phyloP scores from a whole-genome alignment of 2,113 vertebrate species.

The Triplophysa tibetana region DNA sequence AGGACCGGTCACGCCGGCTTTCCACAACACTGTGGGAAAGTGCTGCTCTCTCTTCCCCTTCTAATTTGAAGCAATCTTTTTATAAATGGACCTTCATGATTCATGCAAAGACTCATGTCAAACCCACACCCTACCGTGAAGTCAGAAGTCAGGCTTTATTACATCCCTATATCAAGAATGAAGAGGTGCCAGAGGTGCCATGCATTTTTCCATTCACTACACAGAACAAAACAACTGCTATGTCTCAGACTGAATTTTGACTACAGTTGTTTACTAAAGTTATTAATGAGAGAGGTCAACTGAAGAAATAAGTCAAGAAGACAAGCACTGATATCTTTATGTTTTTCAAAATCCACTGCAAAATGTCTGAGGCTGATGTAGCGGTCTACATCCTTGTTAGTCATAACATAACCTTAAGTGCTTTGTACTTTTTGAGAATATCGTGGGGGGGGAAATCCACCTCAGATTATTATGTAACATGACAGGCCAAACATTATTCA shows the following conservation, averaged over 20 bases:
- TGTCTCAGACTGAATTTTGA: conserved; percentile 56
- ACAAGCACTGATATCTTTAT: background rate
- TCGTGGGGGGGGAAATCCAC: conserved; percentile 27
- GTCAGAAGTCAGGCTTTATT: conserved; percentile 66
- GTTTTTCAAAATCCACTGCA: conserved; percentile 24
- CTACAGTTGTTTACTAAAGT: conserved; percentile 60
- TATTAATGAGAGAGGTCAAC: conserved; percentile 47
- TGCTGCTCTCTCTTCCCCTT: conserved; percentile 66
- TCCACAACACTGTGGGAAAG: conserved; percentile 76
- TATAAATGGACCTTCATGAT: conserved; percentile 73
- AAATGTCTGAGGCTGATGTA: background rate
- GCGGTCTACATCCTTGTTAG: conserved; percentile 19
- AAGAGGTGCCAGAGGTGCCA: conserved; percentile 66
- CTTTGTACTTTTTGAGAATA: conserved; percentile 1
- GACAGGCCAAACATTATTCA: conserved; percentile 36
- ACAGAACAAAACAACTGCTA: conserved; percentile 48
- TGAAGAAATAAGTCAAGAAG: conserved; percentile 43
- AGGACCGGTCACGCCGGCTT: conserved; percentile 64
- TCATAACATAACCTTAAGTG: conserved; percentile 20
- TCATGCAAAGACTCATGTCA: conserved; percentile 47
- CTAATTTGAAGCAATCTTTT: conserved; percentile 72
- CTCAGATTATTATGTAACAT: conserved; percentile 13
- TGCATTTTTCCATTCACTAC: conserved; percentile 71
- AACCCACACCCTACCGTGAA: conserved; percentile 28
- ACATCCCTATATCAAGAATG: conserved; percentile 65